Conservation (phyloP, 1,140 invertebrate species). For the Littorina saxatilis region DNA sequence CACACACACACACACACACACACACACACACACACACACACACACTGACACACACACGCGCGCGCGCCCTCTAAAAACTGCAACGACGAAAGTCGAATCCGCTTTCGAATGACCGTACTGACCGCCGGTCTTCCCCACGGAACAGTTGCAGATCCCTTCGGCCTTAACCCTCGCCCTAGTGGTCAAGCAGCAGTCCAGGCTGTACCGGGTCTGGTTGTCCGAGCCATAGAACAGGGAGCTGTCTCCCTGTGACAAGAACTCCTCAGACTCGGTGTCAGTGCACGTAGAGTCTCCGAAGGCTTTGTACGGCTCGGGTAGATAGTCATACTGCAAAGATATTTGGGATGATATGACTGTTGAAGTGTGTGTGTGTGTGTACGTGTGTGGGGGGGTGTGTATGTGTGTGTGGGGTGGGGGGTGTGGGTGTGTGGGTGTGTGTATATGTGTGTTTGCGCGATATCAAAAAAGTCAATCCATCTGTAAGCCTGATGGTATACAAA, state of each 20-base stretch:
- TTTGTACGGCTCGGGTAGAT: background rate
- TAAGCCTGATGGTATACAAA: too few species aligned
- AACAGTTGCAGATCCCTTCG: background rate
- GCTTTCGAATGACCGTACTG: background rate
- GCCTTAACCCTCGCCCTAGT: background rate
- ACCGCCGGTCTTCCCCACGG: background rate
- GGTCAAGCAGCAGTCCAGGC: background rate
- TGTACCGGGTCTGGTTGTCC: background rate
- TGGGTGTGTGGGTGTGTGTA: too few species aligned
- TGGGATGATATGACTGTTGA: too few species aligned
- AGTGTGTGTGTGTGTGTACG: too few species aligned
- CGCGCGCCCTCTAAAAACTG: background rate
- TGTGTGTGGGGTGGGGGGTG: too few species aligned
- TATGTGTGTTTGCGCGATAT: too few species aligned
- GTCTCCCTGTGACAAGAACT: background rate
- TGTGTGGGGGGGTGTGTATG: too few species aligned
- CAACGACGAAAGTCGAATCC: background rate
- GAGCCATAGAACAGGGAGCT: background rate
- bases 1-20: conserved; percentile 10
- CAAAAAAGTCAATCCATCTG: too few species aligned
- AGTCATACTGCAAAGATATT: background rate
- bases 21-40: conserved; percentile 2
- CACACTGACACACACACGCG: conserved; percentile 1
- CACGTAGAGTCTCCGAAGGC: background rate
- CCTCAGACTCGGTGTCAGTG: background rate